Evolutionary conservation across 2,113 vertebrate genomes (phyloP).

Genomic region (Hoplias malabaricus): DNA sequence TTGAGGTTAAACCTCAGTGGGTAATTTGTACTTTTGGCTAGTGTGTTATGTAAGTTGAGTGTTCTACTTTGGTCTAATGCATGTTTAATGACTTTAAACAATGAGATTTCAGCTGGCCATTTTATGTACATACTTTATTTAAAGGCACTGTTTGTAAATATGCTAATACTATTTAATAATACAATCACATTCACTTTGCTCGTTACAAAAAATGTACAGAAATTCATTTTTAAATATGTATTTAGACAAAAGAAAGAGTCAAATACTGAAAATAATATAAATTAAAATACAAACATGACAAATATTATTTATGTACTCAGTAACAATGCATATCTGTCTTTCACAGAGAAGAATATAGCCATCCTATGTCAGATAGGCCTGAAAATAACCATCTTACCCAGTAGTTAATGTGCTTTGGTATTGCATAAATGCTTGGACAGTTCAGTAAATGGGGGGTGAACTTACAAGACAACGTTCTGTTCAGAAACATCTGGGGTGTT

Average conservation of each 20-base stretch:
- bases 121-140: not conserved
- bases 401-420: constrained; percentile 41
- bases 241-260: constrained; percentile 49
- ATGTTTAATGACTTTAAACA: constrained; percentile 38
- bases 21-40: constrained; percentile 12
- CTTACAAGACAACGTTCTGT: constrained; percentile 36
- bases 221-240: constrained; percentile 22
- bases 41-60: not conserved
- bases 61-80: constrained; percentile 23
- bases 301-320: constrained; percentile 35
- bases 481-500: constrained; percentile 41
- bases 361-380: constrained; percentile 42
- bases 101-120: constrained; percentile 29
- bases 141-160: not conserved
- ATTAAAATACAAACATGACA: constrained; percentile 26
- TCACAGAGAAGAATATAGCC: constrained; percentile 15
- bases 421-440: constrained; percentile 46
- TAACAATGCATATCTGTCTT: constrained; percentile 11
- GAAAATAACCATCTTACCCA: constrained; percentile 37
- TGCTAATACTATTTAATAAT: not conserved
- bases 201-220: not conserved
- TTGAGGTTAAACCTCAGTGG: constrained; percentile 20
- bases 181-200: not conserved
- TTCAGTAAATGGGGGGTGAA: constrained; percentile 48
- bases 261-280: constrained; percentile 39